phyloP scores from a whole-genome alignment of 2,113 vertebrate species.

The Tachuris rubrigastra region DNA sequence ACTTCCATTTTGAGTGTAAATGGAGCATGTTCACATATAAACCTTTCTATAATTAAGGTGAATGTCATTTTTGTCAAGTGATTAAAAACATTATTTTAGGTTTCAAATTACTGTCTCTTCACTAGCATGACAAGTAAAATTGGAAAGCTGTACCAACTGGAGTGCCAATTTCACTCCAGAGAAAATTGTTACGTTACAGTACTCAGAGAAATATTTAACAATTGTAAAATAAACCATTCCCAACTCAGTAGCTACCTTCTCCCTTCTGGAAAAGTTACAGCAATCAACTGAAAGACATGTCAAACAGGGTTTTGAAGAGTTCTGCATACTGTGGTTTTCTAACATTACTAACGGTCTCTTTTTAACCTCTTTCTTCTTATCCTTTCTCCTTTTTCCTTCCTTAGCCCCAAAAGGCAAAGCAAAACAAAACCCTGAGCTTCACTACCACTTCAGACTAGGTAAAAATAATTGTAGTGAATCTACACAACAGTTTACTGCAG shows the following conservation, averaged over 20 bases:
- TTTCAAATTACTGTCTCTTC: constrained; percentile 46
- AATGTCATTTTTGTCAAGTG: constrained; percentile 51
- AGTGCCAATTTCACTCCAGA: background rate
- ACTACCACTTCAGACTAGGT: background rate
- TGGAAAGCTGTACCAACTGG: background rate
- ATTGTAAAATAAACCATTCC: background rate
- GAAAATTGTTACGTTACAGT: background rate
- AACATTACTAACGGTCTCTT: background rate
- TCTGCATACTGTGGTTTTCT: background rate
- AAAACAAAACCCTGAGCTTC: background rate
- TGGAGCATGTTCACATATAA: background rate
- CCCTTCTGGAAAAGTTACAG: background rate
- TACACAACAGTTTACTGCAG: background rate
- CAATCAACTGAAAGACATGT: background rate
- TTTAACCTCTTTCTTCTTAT: background rate
- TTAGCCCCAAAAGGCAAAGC: background rate
- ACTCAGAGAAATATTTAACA: constrained; percentile 1
- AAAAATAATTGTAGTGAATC: background rate
- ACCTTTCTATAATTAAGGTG: constrained; percentile 34
- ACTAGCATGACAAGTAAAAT: constrained; percentile 42
- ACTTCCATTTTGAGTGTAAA: constrained; percentile 29
- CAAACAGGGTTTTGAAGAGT: background rate
- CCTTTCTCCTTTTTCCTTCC: background rate
- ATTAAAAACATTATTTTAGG: constrained; percentile 48
- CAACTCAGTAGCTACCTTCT: background rate